Base-by-base conservation (phyloP, 2,888 invertebrate species). In the Arrhopalites spinosus region DNA sequence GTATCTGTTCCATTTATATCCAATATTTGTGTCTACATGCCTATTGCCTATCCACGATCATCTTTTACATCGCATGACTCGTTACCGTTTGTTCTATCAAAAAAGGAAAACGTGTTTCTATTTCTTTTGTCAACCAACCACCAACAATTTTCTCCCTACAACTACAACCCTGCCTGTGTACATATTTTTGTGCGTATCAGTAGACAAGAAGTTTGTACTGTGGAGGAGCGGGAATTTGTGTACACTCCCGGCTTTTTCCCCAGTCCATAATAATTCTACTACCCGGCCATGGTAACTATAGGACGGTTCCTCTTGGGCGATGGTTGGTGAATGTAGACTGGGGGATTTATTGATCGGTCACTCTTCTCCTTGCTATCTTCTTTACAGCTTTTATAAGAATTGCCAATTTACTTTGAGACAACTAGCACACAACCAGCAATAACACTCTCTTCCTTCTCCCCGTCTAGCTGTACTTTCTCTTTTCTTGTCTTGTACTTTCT, bases 331-430 rank as follows among this genome's bases (percentile, higher is more conserved):
- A 11, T 23, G 25, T 59, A 59, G 11, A 27, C 25, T 59, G 59
- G 36, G 59, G 43, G 45, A 66, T 66, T 66, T 66, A 66, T 66
- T 66, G 66, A 66, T 66, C 66, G 36, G 66, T 66, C 45, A 66
- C 66, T 45, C n/a, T 25, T 59, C 59, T 27, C 15, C 8, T 25
- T 59, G 11, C 25, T 17, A 27, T 2, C 59, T 59, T 0, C 59
- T 27, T 3, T 27, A 25, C 25, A 59, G 59, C 59, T 59, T 59
- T 27, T 59, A 59, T 25, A 59, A 25, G 59, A 66, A 66, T 66
- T 66, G 36, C 45, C 66, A 66, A 66, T 66, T 66, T 36, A 43
- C 45, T 66, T 43, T 2, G 27, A 59, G 59, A 25, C 59, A 59
- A 59, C 59, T 20, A 59, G 59, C 27, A 59, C 25, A 27, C 5